Conservation (phyloP, 2,113 vertebrate species). For the Panthera uncia region DNA sequence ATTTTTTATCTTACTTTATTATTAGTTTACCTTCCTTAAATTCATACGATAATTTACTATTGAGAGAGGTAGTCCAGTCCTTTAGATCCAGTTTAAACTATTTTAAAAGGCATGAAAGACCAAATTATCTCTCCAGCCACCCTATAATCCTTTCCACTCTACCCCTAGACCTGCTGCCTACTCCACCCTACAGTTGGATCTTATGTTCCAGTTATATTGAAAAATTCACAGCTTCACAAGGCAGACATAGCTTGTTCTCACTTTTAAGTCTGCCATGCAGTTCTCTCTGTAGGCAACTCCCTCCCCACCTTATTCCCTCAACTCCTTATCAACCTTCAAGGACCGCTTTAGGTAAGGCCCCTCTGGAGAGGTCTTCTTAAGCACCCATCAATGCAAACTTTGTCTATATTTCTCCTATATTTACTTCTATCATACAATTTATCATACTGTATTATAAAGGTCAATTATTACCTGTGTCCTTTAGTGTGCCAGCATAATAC, state of each 20-base stretch:
- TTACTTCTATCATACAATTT: constrained; percentile 18
- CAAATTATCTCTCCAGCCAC: neutral
- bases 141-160: neutral
- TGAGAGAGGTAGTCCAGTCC: neutral
- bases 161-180: neutral
- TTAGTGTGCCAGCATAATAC: neutral
- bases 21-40: constrained; percentile 18
- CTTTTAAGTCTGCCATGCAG: neutral
- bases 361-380: neutral
- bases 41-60: neutral
- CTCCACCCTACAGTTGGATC: neutral
- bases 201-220: neutral
- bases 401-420: neutral
- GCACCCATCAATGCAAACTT: neutral
- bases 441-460: neutral
- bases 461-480: neutral
- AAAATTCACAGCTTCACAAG: neutral
- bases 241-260: neutral
- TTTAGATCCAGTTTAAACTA: constrained; percentile 34
- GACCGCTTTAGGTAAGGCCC: neutral
- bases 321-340: neutral
- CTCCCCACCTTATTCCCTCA: neutral
- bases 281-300: neutral
- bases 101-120: constrained; percentile 12
- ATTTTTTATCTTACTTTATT: neutral